These are phyloP conservation scores for Acanthosepion pharaonis DNA, from an alignment of 2,888 invertebrate species.

Conservation along the genomic window DNA sequence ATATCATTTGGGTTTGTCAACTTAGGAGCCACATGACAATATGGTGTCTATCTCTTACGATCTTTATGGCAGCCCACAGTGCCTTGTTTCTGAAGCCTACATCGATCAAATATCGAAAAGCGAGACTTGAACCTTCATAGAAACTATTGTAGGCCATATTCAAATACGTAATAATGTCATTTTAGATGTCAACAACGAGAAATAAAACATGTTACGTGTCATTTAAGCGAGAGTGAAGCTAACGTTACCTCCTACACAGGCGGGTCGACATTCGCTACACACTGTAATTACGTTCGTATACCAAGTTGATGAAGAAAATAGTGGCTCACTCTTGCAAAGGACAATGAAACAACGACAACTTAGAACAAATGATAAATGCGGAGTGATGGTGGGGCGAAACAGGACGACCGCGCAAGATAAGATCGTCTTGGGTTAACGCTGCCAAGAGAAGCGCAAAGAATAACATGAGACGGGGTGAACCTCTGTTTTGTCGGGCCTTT, in stretches of 20 bases:
- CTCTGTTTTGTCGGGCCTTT: not conserved
- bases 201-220: slow-evolving; percentile 33
- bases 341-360: not conserved
- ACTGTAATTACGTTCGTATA: not conserved
- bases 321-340: not conserved
- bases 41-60: not conserved
- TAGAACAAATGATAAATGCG: not conserved
- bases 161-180: not conserved
- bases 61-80: not conserved
- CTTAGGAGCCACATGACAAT: not conserved
- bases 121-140: not conserved
- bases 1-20: not conserved
- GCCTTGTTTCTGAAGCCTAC: not conserved
- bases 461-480: not conserved
- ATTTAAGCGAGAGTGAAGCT: not conserved
- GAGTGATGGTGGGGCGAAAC: not conserved
- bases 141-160: not conserved
- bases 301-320: not conserved
- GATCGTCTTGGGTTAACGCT: not conserved
- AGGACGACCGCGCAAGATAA: not conserved
- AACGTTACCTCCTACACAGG: not conserved
- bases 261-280: not conserved
- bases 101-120: not conserved
- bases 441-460: not conserved
- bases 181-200: not conserved